Evolutionary conservation across 1,140 invertebrate species (phyloP).

Genomic region (Parapsyche elsis): DNA sequence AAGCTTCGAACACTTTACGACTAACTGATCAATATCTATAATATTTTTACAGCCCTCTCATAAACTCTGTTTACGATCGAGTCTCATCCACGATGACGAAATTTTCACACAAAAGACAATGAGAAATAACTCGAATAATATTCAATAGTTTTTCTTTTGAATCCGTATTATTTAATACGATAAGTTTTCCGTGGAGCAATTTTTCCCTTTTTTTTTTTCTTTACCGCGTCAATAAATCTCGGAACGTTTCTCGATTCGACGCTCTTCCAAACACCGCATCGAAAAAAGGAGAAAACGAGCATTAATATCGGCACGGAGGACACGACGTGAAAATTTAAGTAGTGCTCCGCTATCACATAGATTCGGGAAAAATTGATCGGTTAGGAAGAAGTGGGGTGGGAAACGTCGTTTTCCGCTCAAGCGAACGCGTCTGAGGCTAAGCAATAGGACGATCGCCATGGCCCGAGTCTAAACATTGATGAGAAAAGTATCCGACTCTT

Average conservation of each 20-base stretch:
- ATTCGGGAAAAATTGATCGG: constrained; percentile 3
- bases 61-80: constrained; percentile 24
- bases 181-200: too few relatives aligned
- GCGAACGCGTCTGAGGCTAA: constrained; percentile 20
- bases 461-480: constrained; percentile 46
- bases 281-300: constrained; percentile 9
- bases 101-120: neutral
- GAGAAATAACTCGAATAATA: neutral
- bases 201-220: neutral
- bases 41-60: neutral
- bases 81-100: neutral
- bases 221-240: constrained; percentile 8
- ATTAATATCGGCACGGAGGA: constrained; percentile 12
- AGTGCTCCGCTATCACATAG: neutral
- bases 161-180: neutral
- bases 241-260: constrained; percentile 15
- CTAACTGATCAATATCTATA: neutral
- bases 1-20: neutral
- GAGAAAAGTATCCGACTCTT: constrained; percentile 47
- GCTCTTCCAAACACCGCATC: constrained; percentile 11
- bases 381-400: neutral
- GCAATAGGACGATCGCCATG: neutral
- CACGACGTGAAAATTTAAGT: constrained; percentile 24
- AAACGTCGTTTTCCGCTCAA: constrained; percentile 43
- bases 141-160: constrained; percentile 3